Base-by-base conservation (phyloP, 2,888 invertebrate genomes). In the Hipparchia sbordonii region DNA sequence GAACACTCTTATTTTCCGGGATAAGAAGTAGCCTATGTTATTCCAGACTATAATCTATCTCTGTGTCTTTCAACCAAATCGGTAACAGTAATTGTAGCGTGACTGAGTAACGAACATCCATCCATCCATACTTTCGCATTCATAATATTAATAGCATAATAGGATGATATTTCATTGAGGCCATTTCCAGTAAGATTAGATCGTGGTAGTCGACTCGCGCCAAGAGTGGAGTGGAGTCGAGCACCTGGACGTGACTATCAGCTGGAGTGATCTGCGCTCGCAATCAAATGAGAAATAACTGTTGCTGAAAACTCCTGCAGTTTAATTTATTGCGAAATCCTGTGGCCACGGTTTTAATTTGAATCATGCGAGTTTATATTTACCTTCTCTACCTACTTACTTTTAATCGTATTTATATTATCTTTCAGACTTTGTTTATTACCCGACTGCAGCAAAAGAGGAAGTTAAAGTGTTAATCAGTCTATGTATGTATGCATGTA, bases 161-260 rank as follows among this genome's bases (percentile, higher is more conserved):
- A 23, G 23, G 23, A 23, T 23, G 23, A 48, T 48, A 48, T n/a
- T n/a, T n/a, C 5, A 23, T 57, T 48, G 7, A 61, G n/a, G 51
- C 8, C 69, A n/a, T 68, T 69, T 75, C 75, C 68, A 75, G 75
- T 52, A n/a, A 8, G 2, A 46, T 69, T 12, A 2, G 60, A 51
- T 60, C 54, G 10, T 62, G 60, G 48, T 52, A 67, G 57, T 60
- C 51, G 56, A 66, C 69, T 56, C 61, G 62, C 72, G 74, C 80
- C 83, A 81, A 75, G 84, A 79, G 86, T 87, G 79, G 77, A 88
- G 86, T 79, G 84, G 73, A 76, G 82, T 89, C 82, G 82, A 92
- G 92, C 79, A 87, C 75, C 79, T 76, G 87, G 85, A 88, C 92
- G 92, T 92, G 92, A 89, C 90, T 89, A 85, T 85, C 85, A 86